These are phyloP conservation scores for Pissodes strobi DNA, from an alignment of 1,140 invertebrate species.

Conservation along the genomic window DNA sequence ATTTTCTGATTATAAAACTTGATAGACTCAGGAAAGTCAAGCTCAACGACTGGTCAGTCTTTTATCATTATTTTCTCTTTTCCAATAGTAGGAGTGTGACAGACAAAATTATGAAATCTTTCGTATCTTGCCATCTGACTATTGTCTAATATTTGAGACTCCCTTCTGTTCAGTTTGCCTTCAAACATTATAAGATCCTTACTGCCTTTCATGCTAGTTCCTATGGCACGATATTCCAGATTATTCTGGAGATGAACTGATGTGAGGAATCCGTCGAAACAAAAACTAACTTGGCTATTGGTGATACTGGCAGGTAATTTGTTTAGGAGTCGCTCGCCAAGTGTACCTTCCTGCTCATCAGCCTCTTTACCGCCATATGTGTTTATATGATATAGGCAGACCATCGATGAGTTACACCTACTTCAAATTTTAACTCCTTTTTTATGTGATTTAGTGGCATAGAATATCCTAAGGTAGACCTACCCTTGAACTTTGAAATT, in stretches of 20 bases:
- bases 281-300: background rate
- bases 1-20: no score
- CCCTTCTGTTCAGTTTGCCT: constrained; percentile 15
- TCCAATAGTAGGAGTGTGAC: background rate
- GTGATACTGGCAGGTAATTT: background rate
- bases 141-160: background rate
- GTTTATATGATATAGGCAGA: no score
- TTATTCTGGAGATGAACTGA: background rate
- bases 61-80: background rate
- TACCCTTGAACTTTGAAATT: no score
- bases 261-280: constrained; percentile 24
- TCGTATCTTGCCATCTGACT: background rate
- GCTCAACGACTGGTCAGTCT: background rate
- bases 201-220: constrained; percentile 14
- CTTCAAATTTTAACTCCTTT: no score
- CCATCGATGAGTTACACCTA: no score
- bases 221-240: background rate
- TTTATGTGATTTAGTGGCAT: no score
- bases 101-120: background rate
- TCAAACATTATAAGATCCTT: constrained; percentile 19
- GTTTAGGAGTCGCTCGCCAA: background rate
- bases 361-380: no score
- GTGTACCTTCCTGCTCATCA: no score
- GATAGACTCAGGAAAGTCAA: background rate
- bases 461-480: no score